phyloP scores from a whole-genome alignment of 1,140 invertebrate species.

The Drosophila teissieri region DNA sequence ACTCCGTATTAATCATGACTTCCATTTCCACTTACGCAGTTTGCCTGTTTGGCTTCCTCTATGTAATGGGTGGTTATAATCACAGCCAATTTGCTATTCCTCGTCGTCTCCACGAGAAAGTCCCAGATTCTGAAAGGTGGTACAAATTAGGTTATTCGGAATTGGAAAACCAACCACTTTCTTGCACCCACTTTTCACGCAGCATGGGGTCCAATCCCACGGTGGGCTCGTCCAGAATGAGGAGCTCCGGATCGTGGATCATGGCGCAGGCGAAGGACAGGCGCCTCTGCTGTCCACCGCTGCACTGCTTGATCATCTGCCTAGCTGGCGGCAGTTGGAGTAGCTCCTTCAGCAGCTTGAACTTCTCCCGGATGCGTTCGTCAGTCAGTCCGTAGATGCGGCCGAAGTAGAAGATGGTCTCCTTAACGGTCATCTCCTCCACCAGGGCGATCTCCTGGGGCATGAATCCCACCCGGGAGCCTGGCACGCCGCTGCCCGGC shows the following conservation, averaged over 20 bases:
- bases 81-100: constrained; percentile 88
- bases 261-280: constrained; percentile 94
- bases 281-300: constrained; percentile 95
- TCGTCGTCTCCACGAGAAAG: constrained; percentile 91
- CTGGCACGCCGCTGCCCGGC: constrained; percentile 90
- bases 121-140: constrained; percentile 93
- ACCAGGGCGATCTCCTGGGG: constrained; percentile 95
- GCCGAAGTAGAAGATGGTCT: constrained; percentile 95
- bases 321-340: constrained; percentile 89
- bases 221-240: constrained; percentile 97
- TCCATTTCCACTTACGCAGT: constrained; percentile 87
- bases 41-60: constrained; percentile 94
- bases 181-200: constrained; percentile 89
- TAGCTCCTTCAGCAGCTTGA: constrained; percentile 89
- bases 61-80: constrained; percentile 98
- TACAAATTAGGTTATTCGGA: not conserved
- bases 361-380: constrained; percentile 88
- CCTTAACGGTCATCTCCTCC: constrained; percentile 93
- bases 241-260: constrained; percentile 93
- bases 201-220: constrained; percentile 96
- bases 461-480: constrained; percentile 93
- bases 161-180: not conserved
- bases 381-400: constrained; percentile 92
- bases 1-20: too few relatives aligned
- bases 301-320: constrained; percentile 88